These are phyloP conservation scores for Drosophila murphyi DNA, from an alignment of 1,140 invertebrate species.

Conservation along the genomic window DNA sequence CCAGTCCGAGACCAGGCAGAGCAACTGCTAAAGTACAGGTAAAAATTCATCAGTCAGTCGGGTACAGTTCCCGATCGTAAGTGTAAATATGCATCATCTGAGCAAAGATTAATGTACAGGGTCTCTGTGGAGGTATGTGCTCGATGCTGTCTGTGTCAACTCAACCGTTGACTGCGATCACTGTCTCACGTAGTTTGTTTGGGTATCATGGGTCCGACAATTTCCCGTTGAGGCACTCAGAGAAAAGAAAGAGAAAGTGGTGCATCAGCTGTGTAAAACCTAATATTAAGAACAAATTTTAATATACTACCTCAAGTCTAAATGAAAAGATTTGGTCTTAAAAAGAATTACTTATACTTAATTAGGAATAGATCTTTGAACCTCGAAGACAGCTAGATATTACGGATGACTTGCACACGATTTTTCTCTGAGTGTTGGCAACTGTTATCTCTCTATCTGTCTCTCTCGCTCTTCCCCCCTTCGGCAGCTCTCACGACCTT, in stretches of 20 bases:
- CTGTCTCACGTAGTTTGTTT: not conserved
- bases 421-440: not conserved
- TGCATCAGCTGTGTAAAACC: not conserved
- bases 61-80: conserved; percentile 14
- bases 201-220: not conserved
- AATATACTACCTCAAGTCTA: too few species aligned
- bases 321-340: too few species aligned
- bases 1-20: conserved; percentile 14
- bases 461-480: not conserved
- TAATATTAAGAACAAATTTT: too few species aligned
- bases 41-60: conserved; percentile 2
- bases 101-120: not conserved
- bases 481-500: conserved; percentile 9
- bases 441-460: not conserved
- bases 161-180: conserved; percentile 23
- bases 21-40: not conserved
- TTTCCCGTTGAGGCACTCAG: not conserved
- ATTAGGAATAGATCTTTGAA: too few species aligned
- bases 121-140: not conserved
- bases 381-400: too few species aligned
- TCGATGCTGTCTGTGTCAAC: conserved; percentile 19
- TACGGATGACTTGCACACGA: not conserved
- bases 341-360: too few species aligned
- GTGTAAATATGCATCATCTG: conserved; percentile 40
- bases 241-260: not conserved